A percentile compares a stretch with the other conserved stretches of the same genome.
Conservation (phyloP, 2,113 vertebrate genomes). For the Phylloscopus trochilus region DNA sequence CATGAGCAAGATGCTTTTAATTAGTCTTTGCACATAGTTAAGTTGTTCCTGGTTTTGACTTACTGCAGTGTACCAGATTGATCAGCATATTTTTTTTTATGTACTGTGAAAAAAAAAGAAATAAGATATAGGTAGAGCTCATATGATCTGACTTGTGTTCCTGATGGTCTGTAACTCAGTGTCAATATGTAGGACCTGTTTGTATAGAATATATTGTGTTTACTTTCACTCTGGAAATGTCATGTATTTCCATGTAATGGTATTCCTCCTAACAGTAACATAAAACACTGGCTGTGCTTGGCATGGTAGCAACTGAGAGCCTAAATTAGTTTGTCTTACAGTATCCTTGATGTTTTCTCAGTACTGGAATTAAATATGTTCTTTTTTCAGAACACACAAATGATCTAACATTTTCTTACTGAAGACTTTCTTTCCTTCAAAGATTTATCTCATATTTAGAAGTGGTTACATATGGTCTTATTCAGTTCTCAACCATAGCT, state of each 20-base stretch:
- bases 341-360: not conserved
- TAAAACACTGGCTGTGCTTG: not conserved
- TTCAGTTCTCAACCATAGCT: not conserved
- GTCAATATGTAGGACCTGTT: not conserved
- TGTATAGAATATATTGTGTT: not conserved
- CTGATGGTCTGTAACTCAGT: not conserved
- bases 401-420: not conserved
- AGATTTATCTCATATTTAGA: not conserved
- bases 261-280: not conserved
- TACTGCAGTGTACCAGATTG: not conserved
- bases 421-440: not conserved
- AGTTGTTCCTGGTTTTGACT: not conserved
- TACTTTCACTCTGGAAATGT: not conserved
- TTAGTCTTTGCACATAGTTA: not conserved
- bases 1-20: not conserved
- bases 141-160: not conserved
- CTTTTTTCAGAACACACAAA: not conserved
- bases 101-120: not conserved
- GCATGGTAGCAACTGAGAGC: not conserved
- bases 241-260: not conserved
- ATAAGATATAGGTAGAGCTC: not conserved
- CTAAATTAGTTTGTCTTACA: not conserved
- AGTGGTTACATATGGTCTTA: not conserved
- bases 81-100: not conserved
- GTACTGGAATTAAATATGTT: not conserved